Evolutionary conservation across 2,797 vertebrate species (phyloP), one percentile per base, ranked within the genome.

Genomic region (Brachyalestes nurse): DNA sequence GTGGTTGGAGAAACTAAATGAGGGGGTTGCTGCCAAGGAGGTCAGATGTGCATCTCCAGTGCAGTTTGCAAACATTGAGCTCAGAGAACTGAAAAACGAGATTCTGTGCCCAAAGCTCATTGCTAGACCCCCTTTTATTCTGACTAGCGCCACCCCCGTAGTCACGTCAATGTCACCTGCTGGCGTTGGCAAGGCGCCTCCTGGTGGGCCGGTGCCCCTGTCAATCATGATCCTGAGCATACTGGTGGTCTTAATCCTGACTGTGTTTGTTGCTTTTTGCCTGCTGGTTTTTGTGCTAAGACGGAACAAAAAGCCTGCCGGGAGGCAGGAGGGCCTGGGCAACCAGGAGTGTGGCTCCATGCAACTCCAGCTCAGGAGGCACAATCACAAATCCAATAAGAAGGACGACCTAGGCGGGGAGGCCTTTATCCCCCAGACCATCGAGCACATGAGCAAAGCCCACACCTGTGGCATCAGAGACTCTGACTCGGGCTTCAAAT

Each of bases 211-310:
- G 0, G 97, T 99, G 69, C 98, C 98, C 0, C 94, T 99, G 71
- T 99, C 98, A 5, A 99, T 99, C 89, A 96, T 99, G 89, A 99
- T 99, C 87, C 93, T 99, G 19, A 99, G 98, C 89, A 99, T 99
- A 80, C 90, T 99, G n/a, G 98, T 99, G 25, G 98, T 99, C 86
- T 95, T 99, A 17, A 99, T 99, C 87, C 91, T 99, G 79, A 99
- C 98, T 0, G 98, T 99, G 85, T 99, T 99, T 42, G 96, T 99
- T 85, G 98, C 98, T 87, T 99, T 99, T 89, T 99, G 98, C 91
- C 96, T 99, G 78, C 94, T 99, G 49, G 95, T 99, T 78, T 98
- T 99, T 82, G 98, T 99, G 83, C 91, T 99, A 84, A 94, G 97
- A 86, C 94, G 98, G 79, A 99, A 98, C 93, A 99, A 98, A 91